Base-by-base conservation (phyloP, 2,797 vertebrate genomes). In the Tenualosa ilisha region DNA sequence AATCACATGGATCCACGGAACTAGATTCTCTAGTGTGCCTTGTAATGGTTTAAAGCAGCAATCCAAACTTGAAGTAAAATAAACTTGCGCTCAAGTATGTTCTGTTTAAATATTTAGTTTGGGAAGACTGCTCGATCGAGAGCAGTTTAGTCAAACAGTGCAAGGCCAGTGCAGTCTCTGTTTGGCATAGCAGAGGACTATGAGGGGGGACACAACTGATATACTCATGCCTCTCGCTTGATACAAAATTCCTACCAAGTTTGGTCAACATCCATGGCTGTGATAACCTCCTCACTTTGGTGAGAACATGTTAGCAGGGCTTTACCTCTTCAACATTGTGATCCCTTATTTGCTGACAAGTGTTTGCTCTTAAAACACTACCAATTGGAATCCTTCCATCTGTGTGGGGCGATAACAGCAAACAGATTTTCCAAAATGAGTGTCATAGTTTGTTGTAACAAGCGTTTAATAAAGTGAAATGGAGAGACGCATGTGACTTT, bases 41-140 rank as follows among this genome's bases (percentile, higher is more conserved):
- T 85, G 59, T 90, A 89, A 92, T 87, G 84, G 86, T 92, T 94
- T 90, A 87, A 92, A 86, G 79, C 89, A 85, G 85, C 89, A 65
- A 85, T 86, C 85, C 87, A 90, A 91, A 92, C 85, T 79, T 89
- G 89, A 90, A 90, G 88, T 91, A 92, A 93, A 95, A 94, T 93
- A 92, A 94, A 95, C 90, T 68, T 84, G 82, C 84, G 91, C 88
- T 91, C 87, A 91, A 90, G 91, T 90, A 91, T 90, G 89, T 87
- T 86, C 88, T 59, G 86, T 93, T 95, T 93, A 95, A 95, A 95
- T 95, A 94, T 95, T 95, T 95, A 91, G 88, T 86, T 94, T 93
- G 13, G 81, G 86, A 85, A 89, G 83, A 86, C 85, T 85, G 86
- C 89, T 20, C 0, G 7, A 91, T 89, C 89, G 89, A 84, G 88